phyloP scores from a whole-genome alignment of 2,888 invertebrate genomes.

The Leptinotarsa rubiginosa region DNA sequence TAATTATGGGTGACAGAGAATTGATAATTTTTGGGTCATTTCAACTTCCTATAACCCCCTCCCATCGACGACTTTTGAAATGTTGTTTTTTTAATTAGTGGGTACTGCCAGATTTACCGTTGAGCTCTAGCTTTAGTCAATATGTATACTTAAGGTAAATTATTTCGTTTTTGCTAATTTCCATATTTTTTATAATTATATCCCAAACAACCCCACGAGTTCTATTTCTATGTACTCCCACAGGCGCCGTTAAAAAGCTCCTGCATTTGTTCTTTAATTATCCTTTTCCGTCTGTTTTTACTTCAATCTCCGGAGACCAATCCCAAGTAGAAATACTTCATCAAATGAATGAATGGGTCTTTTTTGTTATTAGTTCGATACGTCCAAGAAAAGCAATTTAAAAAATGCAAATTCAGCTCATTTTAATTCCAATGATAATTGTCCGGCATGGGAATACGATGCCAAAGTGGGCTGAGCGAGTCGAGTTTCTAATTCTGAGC shows the following conservation, averaged over 20 bases:
- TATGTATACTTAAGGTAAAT: too few relatives aligned
- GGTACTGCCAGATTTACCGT: too few relatives aligned
- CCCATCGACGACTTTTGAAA: too few relatives aligned
- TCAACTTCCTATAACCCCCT: too few relatives aligned
- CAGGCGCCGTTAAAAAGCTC: slow-evolving; percentile 8
- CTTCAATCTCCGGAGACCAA: slow-evolving; percentile 26
- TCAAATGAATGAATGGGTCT: slow-evolving; percentile 22
- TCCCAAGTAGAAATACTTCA: slow-evolving; percentile 19
- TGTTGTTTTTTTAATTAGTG: too few relatives aligned
- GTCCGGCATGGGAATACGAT: slow-evolving; percentile 31
- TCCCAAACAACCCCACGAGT: background rate
- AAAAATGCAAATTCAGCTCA: slow-evolving; percentile 16
- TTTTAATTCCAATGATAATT: slow-evolving; percentile 32
- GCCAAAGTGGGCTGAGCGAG: slow-evolving; percentile 20
- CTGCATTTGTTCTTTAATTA: slow-evolving; percentile 26
- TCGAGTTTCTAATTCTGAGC: slow-evolving; percentile 19
- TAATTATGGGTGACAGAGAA: too few relatives aligned
- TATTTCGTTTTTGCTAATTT: background rate
- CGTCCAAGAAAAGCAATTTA: slow-evolving; percentile 17
- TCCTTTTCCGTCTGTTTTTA: slow-evolving; percentile 19
- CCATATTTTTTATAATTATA: background rate
- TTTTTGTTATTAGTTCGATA: slow-evolving; percentile 21
- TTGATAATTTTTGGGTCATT: too few relatives aligned
- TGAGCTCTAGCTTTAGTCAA: too few relatives aligned
- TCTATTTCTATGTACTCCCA: slow-evolving; percentile 13